Percentiles rank a stretch among this genome's conserved stretches.
These are phyloP conservation scores for Crenuchus spilurus DNA, from an alignment of 2,797 vertebrate species.

Conservation along the genomic window DNA sequence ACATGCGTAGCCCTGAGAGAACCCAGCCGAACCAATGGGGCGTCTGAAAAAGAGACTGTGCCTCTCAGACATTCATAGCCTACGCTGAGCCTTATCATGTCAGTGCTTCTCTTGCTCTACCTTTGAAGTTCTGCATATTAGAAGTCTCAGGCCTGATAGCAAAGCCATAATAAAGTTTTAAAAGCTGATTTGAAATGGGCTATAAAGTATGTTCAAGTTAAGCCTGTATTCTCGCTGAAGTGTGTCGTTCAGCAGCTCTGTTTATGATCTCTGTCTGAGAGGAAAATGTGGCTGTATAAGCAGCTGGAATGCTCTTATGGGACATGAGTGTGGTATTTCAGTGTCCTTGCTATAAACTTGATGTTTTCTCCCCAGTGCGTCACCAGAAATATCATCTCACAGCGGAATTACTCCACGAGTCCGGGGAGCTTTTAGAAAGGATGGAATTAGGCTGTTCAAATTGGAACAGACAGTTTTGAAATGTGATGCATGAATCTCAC, in stretches of 20 bases:
- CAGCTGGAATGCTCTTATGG: slow-evolving; percentile 39
- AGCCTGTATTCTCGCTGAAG: slow-evolving; percentile 23
- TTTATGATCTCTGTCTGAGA: slow-evolving; percentile 40
- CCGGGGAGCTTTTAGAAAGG: not conserved
- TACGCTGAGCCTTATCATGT: slow-evolving; percentile 57
- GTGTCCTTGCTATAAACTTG: slow-evolving; percentile 49
- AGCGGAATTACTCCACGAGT: slow-evolving; percentile 27
- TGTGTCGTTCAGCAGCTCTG: slow-evolving; percentile 14
- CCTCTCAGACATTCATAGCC: slow-evolving; percentile 56
- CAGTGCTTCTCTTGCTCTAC: slow-evolving; percentile 56
- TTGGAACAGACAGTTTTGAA: not conserved
- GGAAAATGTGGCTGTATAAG: slow-evolving; percentile 36
- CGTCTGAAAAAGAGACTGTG: slow-evolving; percentile 47
- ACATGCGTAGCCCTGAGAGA: slow-evolving; percentile 27
- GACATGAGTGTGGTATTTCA: slow-evolving; percentile 46
- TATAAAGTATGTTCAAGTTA: slow-evolving; percentile 30
- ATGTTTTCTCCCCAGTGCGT: slow-evolving; percentile 32
- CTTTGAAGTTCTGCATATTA: slow-evolving; percentile 71
- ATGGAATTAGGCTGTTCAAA: slow-evolving; percentile 14
- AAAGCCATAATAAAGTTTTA: slow-evolving; percentile 25
- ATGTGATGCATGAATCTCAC: not conserved
- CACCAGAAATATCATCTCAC: slow-evolving; percentile 46
- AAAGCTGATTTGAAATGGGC: slow-evolving; percentile 34
- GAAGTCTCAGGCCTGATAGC: slow-evolving; percentile 39
- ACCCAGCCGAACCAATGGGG: slow-evolving; percentile 50